phyloP scores from a whole-genome alignment of 2,113 vertebrate species.

The Vanacampus margaritifer region DNA sequence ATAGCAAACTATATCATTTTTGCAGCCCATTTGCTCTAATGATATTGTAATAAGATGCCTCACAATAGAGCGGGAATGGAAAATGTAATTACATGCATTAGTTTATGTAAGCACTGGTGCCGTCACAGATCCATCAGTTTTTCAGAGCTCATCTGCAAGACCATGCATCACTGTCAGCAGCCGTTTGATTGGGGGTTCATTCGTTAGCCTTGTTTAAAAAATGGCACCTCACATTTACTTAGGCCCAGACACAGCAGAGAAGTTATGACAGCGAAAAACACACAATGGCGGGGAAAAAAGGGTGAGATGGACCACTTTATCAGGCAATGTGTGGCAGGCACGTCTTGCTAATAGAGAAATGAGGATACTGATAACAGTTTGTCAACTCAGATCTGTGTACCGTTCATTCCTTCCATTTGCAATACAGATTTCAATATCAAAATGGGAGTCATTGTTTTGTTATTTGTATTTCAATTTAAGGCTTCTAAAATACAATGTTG shows the following conservation, averaged over 20 bases:
- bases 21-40: conserved; percentile 90
- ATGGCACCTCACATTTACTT: conserved; percentile 73
- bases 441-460: neutral
- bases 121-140: conserved; percentile 99
- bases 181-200: conserved; percentile 81
- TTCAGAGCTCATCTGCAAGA: conserved; percentile 96
- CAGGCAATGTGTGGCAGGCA: neutral
- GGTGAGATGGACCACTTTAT: conserved; percentile 27
- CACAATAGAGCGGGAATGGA: conserved; percentile 96
- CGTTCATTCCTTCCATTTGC: neutral
- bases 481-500: neutral
- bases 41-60: conserved; percentile 99
- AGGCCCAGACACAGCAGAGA: conserved; percentile 64
- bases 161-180: conserved; percentile 96
- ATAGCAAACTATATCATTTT: conserved; percentile 81
- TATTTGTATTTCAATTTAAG: neutral
- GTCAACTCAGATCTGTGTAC: neutral
- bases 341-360: neutral
- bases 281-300: conserved; percentile 20
- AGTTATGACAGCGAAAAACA: conserved; percentile 74
- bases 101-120: conserved; percentile 98
- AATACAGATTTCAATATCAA: neutral
- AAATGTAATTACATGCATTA: conserved; percentile 99
- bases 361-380: neutral
- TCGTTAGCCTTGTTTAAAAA: conserved; percentile 79